phyloP scores from a whole-genome alignment of 2,888 invertebrate genomes.

The Leucania comma region DNA sequence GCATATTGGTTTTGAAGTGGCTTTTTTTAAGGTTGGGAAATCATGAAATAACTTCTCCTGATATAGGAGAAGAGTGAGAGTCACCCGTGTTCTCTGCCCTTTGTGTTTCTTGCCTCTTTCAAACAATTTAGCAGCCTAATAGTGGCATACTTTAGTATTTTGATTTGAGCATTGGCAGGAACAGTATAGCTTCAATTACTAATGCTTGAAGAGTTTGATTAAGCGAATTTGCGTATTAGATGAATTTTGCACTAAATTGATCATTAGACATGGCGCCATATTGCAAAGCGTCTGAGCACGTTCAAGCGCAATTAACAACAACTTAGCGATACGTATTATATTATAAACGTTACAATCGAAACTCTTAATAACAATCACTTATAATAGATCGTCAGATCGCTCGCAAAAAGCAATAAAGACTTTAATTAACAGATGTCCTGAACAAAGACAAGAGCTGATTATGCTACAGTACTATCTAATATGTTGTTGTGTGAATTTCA shows the following conservation, averaged over 20 bases:
- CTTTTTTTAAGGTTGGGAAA: neutral
- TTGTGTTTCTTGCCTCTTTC: too few species aligned
- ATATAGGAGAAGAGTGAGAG: too few species aligned
- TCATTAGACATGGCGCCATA: conserved; percentile 34
- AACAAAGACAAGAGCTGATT: conserved; percentile 76
- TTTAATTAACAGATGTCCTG: conserved; percentile 68
- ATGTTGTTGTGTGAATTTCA: conserved; percentile 39
- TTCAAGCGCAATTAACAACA: conserved; percentile 21
- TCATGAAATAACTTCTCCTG: too few species aligned
- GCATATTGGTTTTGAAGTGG: conserved; percentile 18
- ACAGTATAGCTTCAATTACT: neutral
- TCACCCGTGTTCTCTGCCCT: too few species aligned
- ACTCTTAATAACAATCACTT: conserved; percentile 47
- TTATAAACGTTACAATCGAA: conserved; percentile 24
- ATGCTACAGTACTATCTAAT: conserved; percentile 65
- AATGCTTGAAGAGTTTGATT: conserved; percentile 21
- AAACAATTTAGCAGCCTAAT: too few species aligned
- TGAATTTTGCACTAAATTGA: conserved; percentile 12
- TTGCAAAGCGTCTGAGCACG: conserved; percentile 9
- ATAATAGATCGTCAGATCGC: conserved; percentile 55
- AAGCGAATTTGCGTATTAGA: conserved; percentile 10
- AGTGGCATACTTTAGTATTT: too few species aligned
- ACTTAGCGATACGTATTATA: conserved; percentile 15
- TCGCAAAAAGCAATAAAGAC: conserved; percentile 61
- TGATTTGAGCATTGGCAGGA: neutral